Evolutionary conservation across 2,888 invertebrate species (phyloP), one percentile per base, ranked within the genome.

Genomic region (Sialis fuliginosa): DNA sequence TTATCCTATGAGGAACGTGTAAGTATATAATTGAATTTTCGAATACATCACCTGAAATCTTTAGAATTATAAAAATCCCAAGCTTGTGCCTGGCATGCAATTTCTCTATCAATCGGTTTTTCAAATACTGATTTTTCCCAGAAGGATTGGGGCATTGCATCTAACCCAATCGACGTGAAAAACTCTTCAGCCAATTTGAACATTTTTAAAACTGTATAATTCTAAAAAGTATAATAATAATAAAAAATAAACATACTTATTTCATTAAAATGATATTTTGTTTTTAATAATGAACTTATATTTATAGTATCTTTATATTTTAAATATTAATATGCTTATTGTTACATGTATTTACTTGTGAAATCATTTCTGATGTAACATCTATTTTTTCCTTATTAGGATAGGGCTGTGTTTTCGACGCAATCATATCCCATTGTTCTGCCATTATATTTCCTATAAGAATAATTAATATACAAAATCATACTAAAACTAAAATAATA

Each of bases 41-140:
- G n/a, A 33, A 6, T 41, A 52, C 6, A 4, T 9, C 61, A 81
- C 83, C 83, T 77, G 59, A 88, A 89, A 62, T 92, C 90, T 59
- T 84, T 72, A 22, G 74, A 73, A 53, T 85, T 74, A 55, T 73
- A 86, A 58, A 91, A 89, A 63, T 91, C 89, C 83, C 89, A 90
- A 45, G 91, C 89, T 0, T 86, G 84, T 1, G 90, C 89, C 57
- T 90, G 87, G 57, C 92, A 93, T 0, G 86, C 71, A 30, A 88
- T 68, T 8, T 88, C 82, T 22, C 71, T 59, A 6, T 75, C 75
- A 57, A 79, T 81, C 0, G 62, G 63, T 1, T 87, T 88, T 55
- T 81, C 79, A 48, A 92, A 74, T 34, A 92, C 82, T 0, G 90
- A 89, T 50, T 79, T 79, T 48, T 83, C 70, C 92, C 92, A 92